Evolutionary conservation across 2,888 invertebrate species (phyloP).

Genomic region (Tachina fera): DNA sequence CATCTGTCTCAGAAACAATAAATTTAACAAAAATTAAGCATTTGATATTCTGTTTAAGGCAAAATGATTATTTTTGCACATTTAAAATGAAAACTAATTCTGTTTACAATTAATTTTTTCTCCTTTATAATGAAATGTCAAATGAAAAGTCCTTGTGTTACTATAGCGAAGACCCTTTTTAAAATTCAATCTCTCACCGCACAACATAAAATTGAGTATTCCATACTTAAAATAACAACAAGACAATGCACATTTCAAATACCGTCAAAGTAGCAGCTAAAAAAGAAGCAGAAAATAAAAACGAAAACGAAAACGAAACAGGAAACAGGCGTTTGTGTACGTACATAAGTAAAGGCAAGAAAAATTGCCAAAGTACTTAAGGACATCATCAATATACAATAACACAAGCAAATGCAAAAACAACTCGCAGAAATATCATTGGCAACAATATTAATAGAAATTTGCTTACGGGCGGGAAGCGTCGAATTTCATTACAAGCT

Average conservation of each 20-base stretch:
- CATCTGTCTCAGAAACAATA: no score
- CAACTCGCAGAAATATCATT: conserved; percentile 36
- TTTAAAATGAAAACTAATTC: no score
- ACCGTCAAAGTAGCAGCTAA: background rate
- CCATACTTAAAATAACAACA: conserved; percentile 36
- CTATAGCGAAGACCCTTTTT: conserved; percentile 19
- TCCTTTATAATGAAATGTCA: conserved; percentile 61
- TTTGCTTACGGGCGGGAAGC: conserved; percentile 65
- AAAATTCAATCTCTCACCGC: conserved; percentile 40
- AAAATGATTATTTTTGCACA: no score
- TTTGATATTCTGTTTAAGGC: no score
- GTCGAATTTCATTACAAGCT: conserved; percentile 74
- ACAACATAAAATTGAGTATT: conserved; percentile 50
- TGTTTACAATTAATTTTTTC: background rate
- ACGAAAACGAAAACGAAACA: conserved; percentile 15
- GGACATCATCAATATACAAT: conserved; percentile 31
- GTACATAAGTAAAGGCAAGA: conserved; percentile 50
- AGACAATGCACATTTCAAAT: conserved; percentile 39
- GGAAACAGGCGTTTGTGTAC: conserved; percentile 47
- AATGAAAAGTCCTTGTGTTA: conserved; percentile 52
- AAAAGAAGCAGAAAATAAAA: background rate
- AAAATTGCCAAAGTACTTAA: conserved; percentile 42
- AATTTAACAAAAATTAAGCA: no score
- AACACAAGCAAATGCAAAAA: conserved; percentile 16
- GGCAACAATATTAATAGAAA: conserved; percentile 59